phyloP scores from a whole-genome alignment of 2,113 vertebrate species.

The Gallinago undulata region DNA sequence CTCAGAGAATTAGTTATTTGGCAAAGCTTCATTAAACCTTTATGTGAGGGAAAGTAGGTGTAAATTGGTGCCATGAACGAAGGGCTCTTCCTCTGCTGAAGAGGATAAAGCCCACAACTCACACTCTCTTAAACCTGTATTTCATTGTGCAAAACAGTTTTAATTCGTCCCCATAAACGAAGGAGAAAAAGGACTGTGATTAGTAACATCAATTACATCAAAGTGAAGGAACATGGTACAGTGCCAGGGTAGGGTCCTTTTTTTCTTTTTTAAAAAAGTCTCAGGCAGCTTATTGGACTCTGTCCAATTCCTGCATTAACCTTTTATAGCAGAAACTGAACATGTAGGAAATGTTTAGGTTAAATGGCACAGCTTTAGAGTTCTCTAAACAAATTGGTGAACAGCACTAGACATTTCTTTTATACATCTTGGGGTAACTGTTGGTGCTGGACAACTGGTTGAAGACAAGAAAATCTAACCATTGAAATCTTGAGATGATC shows the following conservation, averaged over 20 bases:
- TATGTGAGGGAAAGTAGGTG: background rate
- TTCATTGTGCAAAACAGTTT: background rate
- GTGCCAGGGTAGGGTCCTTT: background rate
- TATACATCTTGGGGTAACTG: background rate
- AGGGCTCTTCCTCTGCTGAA: background rate
- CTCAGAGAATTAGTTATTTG: background rate
- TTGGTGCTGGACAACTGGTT: background rate
- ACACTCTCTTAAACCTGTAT: background rate
- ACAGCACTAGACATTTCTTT: background rate
- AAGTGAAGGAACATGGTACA: background rate
- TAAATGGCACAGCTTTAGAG: constrained; percentile 22
- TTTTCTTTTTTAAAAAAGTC: background rate
- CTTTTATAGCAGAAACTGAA: constrained; percentile 12
- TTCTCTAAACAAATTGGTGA: constrained; percentile 25
- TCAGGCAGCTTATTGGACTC: background rate
- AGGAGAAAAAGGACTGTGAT: background rate
- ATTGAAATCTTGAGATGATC: background rate
- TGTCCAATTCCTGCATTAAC: constrained; percentile 48
- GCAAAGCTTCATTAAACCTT: background rate
- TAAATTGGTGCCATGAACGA: background rate
- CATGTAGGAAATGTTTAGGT: constrained; percentile 52
- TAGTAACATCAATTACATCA: background rate
- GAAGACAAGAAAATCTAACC: background rate
- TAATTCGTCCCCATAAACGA: background rate
- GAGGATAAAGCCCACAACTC: background rate